Base-by-base conservation (phyloP, 2,113 vertebrate species). In the Parus major region DNA sequence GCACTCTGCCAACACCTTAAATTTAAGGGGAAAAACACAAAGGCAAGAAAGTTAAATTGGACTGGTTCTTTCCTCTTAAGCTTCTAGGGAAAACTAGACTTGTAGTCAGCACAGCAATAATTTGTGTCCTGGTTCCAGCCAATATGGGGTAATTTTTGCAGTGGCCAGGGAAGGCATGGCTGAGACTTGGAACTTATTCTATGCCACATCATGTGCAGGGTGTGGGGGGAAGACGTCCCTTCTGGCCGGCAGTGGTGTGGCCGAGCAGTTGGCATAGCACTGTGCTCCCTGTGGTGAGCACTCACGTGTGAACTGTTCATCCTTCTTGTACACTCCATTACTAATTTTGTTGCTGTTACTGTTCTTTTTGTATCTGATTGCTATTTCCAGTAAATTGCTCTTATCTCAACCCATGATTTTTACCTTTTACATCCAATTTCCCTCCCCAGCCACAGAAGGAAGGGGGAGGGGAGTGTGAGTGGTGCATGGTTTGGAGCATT, bases 231-330 rank as follows among this genome's bases (percentile, higher is more conserved):
- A 35, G 7, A 28, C 39, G 47, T 17, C 36, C 36, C 39, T 35
- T 35, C 73, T 49, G 18, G 23, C 11, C 1, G 0, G 27, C 0
- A 0, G 31, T 21, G 6, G 36, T 31, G 36, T 31, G 36, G 21
- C 27, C 46, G 57, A 83, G 14, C 1, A 1, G 39, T 1, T 53
- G 39, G 35, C 20, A 25, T 15, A 42, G 8, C 23, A 49, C 41
- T 15, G 4, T 35, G 57, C 29, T 50, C 35, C 11, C 6, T 2
- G 9, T 35, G 59, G 11, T 33, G 33, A 72, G 39, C 33, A 44
- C 27, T 46, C 2, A 1, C 0, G 0, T 20, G 39, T 46, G n/a
- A 78, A 47, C 19, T 24, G 19, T 24, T 55, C 73, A 28, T 29
- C 20, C n/a, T 39, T 53, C 33, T 39, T 47, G 65, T 25, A n/a